Base-by-base conservation (phyloP, 2,888 invertebrate genomes). In the Labia minor region DNA sequence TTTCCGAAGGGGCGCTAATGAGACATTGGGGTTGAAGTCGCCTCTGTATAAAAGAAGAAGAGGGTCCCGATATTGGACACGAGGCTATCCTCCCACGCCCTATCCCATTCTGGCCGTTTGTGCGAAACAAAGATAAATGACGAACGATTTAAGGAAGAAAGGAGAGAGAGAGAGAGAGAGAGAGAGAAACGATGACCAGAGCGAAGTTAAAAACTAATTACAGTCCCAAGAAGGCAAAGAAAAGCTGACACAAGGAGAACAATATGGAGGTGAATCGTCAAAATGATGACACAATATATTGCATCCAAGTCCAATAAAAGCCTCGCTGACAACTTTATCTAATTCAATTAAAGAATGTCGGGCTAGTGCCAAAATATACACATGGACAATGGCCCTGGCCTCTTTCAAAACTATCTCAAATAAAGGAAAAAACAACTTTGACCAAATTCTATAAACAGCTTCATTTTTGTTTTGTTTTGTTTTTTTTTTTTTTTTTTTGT, bases 1-100 rank as follows among this genome's bases (percentile, higher is more conserved):
- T 69, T 69, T 69, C 68, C 69, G n/a, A 66, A 65, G 65, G 67
- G 33, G 62, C 26, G 62, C 67, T 67, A 67, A 67, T 67, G 67
- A 67, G 65, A 49, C n/a, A 49, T 11, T n/a, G 49, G 49, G 49
- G 16, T 14, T 16, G 49, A 14, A 49, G 49, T n/a, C 14, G 49
- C n/a, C 3, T 14, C 49, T 3, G n/a, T n/a, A 26, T 6, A 26
- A 26, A 8, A 26, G 26, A 26, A 26, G 26, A 26, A 26, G 26
- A 26, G 26, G 26, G 26, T 26, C 26, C 26, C 8, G 26, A 26
- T 26, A 26, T 26, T 26, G 26, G 26, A 26, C 26, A 26, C 26
- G 4, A n/a, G 26, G 26, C 26, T 26, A n/a, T n/a, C n/a, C n/a
- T n/a, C n/a, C 26, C 4, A 26, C 26, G 26, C 26, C 26, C 26